Conservation (phyloP, 2,113 vertebrate genomes). For the Neotoma lepida region DNA sequence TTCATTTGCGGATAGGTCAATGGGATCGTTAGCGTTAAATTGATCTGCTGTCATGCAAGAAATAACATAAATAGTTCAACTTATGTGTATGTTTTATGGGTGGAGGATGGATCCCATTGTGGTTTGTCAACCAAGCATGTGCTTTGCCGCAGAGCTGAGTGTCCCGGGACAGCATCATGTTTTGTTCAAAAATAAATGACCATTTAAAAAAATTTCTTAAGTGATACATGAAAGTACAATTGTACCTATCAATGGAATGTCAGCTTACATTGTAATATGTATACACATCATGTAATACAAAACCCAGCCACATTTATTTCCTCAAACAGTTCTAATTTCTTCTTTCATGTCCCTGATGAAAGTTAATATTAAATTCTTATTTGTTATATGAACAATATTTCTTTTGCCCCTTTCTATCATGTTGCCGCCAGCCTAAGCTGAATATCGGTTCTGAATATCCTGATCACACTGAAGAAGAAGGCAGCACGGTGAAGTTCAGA, state of each 20-base stretch:
- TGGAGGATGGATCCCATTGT: not conserved
- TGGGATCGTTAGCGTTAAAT: not conserved
- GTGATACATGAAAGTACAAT: not conserved
- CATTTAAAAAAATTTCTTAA: not conserved
- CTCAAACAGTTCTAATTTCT: not conserved
- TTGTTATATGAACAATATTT: not conserved
- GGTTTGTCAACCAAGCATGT: not conserved
- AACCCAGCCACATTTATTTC: not conserved
- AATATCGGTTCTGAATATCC: not conserved
- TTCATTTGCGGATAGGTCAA: constrained; percentile 7
- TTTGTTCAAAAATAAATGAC: not conserved
- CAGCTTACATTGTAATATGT: not conserved
- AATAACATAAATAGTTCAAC: not conserved
- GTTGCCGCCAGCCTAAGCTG: not conserved
- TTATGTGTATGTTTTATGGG: not conserved
- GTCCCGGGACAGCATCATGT: not conserved
- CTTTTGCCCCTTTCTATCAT: not conserved
- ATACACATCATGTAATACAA: not conserved
- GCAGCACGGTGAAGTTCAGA: not conserved
- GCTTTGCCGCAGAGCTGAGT: not conserved
- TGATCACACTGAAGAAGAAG: not conserved
- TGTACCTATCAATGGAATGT: too few relatives aligned
- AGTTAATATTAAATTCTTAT: not conserved
- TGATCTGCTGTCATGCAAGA: not conserved
- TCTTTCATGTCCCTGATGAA: not conserved